Base-by-base conservation (phyloP, 2,888 invertebrate genomes). In the Dicroscelio sp. region DNA sequence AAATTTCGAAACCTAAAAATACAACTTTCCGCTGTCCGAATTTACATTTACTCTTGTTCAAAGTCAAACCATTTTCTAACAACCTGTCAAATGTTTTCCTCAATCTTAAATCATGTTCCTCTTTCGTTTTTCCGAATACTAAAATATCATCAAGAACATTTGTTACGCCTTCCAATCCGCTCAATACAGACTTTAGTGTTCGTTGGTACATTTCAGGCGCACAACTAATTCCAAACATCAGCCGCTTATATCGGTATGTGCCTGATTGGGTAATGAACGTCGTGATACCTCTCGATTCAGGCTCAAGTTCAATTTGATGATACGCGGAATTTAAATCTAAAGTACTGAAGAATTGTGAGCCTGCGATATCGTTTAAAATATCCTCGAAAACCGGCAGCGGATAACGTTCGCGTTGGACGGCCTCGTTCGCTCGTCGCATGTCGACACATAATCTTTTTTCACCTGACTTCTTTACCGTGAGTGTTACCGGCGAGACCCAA, bases 291-390 rank as follows among this genome's bases (percentile, higher is more conserved):
- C 95, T 87, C 0, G 95, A 96, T 20, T 95, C 92, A 43, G 92
- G 90, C 25, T 94, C 82, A n/a, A 97, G 90, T 14, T 95, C 95
- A 2, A 96, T 84, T 86, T 97, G 96, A 90, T 97, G 96, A 88
- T 95, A 96, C 1, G 95, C 96, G 35, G 95, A 92, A 67, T 95
- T 95, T 2, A 96, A 82, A 83, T 96, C 96, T 25, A 94, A 43
- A 67, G 83, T 92, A 17, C 90, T 91, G 52, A 94, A 94, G n/a
- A 78, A 84, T 63, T 84, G 89, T n/a, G 92, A 91, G 43, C 92
- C 92, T 14, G 83, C 83, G 0, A 94, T 30, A 52, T 91, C 85
- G 1, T 85, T 12, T 48, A 88, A 71, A n/a, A 92, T 35, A 27
- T 92, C 85, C 12, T 88, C 90, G 3, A 92, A 27, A 4, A 84